Percentiles rank a stretch among this genome's conserved stretches.
phyloP scores from a whole-genome alignment of 2,797 vertebrate genomes.

The Adelosebastes latens region DNA sequence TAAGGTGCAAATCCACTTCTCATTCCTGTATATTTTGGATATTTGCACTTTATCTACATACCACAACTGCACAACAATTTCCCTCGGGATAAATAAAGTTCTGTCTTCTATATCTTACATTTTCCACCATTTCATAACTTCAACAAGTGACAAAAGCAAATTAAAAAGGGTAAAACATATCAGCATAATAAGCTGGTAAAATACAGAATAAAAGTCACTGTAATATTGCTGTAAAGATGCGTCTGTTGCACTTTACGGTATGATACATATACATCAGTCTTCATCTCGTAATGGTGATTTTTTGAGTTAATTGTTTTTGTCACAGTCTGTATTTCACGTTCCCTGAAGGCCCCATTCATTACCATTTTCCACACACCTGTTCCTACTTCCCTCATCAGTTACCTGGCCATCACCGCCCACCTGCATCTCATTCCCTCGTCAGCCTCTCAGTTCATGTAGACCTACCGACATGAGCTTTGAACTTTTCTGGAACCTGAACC shows the following conservation, averaged over 20 bases:
- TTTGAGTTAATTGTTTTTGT: background rate
- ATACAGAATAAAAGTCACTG: background rate
- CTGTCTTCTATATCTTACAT: background rate
- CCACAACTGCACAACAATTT: background rate
- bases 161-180: background rate
- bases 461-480: background rate
- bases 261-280: too few relatives aligned
- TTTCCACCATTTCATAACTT: background rate
- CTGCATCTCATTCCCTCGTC: background rate
- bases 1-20: background rate
- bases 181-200: background rate
- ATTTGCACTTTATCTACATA: background rate
- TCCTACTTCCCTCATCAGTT: background rate
- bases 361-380: background rate
- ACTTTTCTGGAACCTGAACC: background rate
- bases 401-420: background rate
- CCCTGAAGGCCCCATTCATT: background rate
- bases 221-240: background rate
- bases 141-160: background rate
- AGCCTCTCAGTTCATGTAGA: background rate
- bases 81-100: background rate
- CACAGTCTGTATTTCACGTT: background rate
- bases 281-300: background rate
- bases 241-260: background rate
- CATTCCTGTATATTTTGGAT: background rate